These are phyloP conservation scores for Gastrophysa polygoni DNA, from an alignment of 2,888 invertebrate species.

Conservation along the genomic window DNA sequence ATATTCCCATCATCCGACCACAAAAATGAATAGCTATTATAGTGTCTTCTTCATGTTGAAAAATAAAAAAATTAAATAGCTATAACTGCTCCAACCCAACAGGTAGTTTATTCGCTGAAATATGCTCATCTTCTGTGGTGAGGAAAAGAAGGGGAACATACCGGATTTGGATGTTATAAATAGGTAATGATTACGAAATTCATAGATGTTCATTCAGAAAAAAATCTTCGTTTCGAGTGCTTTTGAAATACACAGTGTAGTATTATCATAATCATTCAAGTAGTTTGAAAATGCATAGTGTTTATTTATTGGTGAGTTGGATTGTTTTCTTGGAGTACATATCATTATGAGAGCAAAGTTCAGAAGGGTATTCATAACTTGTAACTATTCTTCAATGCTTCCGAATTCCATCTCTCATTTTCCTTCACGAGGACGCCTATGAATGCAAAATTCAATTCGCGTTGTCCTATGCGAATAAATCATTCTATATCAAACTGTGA, in stretches of 20 bases:
- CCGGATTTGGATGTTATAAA: constrained; percentile 43
- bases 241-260: neutral
- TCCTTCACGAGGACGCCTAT: no score
- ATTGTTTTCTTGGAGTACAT: neutral
- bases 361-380: no score
- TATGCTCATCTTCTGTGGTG: constrained; percentile 10
- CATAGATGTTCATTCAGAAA: constrained; percentile 1
- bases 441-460: no score
- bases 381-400: no score
- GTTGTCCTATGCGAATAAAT: no score
- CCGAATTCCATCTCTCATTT: no score
- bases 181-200: constrained; percentile 33
- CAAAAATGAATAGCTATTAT: constrained; percentile 2
- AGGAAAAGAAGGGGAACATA: constrained; percentile 39
- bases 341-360: no score
- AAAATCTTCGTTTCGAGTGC: constrained; percentile 13
- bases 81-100: no score
- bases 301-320: neutral
- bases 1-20: neutral
- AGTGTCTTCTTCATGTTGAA: neutral
- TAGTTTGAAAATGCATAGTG: neutral
- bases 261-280: neutral
- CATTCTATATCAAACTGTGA: no score
- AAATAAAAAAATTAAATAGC: neutral
- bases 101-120: neutral